Percentiles rank a stretch among this genome's conserved stretches.
Conservation (phyloP, 2,888 invertebrate genomes). For the Smittia aterrima region DNA sequence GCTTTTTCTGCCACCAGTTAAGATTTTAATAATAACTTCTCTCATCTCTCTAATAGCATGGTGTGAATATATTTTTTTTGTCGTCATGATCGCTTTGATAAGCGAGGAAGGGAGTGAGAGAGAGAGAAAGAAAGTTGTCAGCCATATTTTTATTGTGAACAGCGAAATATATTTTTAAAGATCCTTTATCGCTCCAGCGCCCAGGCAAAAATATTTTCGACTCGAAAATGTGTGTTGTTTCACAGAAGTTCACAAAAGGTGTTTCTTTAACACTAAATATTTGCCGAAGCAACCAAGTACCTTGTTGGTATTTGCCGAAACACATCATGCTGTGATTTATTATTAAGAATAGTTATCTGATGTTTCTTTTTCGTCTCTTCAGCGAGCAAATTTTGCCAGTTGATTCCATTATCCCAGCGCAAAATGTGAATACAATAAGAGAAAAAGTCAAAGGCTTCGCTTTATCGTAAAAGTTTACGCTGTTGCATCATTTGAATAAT, state of each 20-base stretch:
- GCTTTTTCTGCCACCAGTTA: no score
- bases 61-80: not conserved
- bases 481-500: slow-evolving; percentile 3
- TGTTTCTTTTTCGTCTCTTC: slow-evolving; percentile 19
- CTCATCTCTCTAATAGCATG: not conserved
- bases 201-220: not conserved
- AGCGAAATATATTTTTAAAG: no score
- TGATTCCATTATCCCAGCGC: not conserved
- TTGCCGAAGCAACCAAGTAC: slow-evolving; percentile 7
- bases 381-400: not conserved
- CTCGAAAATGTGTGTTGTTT: not conserved
- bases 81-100: not conserved
- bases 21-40: not conserved
- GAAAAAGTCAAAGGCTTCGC: not conserved
- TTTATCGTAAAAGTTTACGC: not conserved
- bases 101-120: no score
- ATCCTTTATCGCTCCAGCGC: no score
- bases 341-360: slow-evolving; percentile 34
- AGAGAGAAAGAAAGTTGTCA: no score
- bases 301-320: no score
- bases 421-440: slow-evolving; percentile 1
- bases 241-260: slow-evolving; percentile 18
- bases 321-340: slow-evolving; percentile 38
- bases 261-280: slow-evolving; percentile 38
- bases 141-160: no score